phyloP scores from a whole-genome alignment of 2,888 invertebrate genomes.

The Chymomyza fuscimana region DNA sequence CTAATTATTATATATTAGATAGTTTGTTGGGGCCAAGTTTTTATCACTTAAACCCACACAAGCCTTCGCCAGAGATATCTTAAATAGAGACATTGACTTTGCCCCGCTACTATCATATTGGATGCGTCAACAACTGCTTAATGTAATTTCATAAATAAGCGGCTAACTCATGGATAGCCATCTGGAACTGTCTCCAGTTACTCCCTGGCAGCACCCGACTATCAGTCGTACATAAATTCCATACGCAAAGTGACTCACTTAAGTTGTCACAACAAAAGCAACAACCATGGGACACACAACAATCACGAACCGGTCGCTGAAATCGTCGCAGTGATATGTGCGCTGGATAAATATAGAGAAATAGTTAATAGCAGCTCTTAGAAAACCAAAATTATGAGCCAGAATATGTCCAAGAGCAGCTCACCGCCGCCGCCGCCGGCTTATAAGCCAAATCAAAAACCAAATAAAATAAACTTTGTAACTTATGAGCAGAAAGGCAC shows the following conservation, averaged over 20 bases:
- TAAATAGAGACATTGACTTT: slow-evolving; percentile 44
- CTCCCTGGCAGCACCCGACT: slow-evolving; percentile 7
- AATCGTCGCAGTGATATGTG: slow-evolving; percentile 30
- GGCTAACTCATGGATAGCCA: slow-evolving; percentile 4
- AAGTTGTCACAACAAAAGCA: slow-evolving; percentile 60
- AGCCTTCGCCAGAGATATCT: background rate
- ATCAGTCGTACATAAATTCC: slow-evolving; percentile 55
- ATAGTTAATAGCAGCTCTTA: slow-evolving; percentile 61
- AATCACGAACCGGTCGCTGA: slow-evolving; percentile 22
- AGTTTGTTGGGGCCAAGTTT: background rate
- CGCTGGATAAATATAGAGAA: slow-evolving; percentile 36
- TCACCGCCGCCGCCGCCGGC: background rate
- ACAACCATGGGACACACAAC: slow-evolving; percentile 13
- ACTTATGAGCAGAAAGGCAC: slow-evolving; percentile 46
- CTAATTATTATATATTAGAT: background rate
- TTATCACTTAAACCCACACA: background rate
- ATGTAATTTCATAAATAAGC: slow-evolving; percentile 54
- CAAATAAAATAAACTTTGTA: slow-evolving; percentile 48
- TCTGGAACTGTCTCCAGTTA: background rate
- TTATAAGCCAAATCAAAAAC: background rate
- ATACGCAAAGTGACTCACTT: slow-evolving; percentile 54
- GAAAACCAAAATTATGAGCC: slow-evolving; percentile 53
- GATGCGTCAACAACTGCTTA: slow-evolving; percentile 62
- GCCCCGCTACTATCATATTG: slow-evolving; percentile 40
- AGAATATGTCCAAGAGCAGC: background rate